Base-by-base conservation (phyloP, 2,113 vertebrate genomes). In the Tapirus terrestris region DNA sequence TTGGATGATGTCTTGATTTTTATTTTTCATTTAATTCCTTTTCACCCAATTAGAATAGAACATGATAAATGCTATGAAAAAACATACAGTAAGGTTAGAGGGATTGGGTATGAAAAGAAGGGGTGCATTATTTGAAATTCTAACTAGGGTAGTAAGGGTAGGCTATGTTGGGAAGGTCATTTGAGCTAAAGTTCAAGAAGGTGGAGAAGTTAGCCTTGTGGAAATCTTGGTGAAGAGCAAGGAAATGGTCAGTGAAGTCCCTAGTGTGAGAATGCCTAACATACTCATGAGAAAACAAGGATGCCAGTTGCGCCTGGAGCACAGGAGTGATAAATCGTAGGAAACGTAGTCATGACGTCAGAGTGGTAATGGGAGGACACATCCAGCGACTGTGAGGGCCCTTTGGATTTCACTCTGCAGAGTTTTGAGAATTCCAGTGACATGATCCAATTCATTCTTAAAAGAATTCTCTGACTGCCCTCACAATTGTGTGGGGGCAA, bases 401-500 rank as follows among this genome's bases (percentile, higher is more conserved):
- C n/a, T 18, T 29, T 27, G 2, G 1, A 43, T 65, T 89, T 91
- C 5, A 5, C 33, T 31, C 1, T 65, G 4, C 14, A 11, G 16
- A 23, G 16, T 14, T 51, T 80, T 48, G 21, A 67, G 63, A 48
- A 51, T 63, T 67, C 56, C 81, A 21, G 11, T 4, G 48, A 36
- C 16, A 2, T 17, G 51, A 39, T 33, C 23, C 3, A 48, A 8
- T 25, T 75, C 18, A 45, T 5, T 43, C 87, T 83, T 68, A 18
- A 6, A 83, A 87, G 10, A 14, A 56, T 72, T 45, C 5, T 77
- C 63, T 43, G 53, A 23, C n/a, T 89, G 9, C 6, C 10, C 10
- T 25, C 8, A n/a, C 6, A n/a, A 6, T 67, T 60, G 11, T 31
- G 25, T 3, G 5, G 2, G 3, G 33, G n/a, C 0, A 0, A 18